Evolutionary conservation across 1,140 invertebrate species (phyloP), one percentile per base, ranked within the genome.

Genomic region (Phymastichus coffea): DNA sequence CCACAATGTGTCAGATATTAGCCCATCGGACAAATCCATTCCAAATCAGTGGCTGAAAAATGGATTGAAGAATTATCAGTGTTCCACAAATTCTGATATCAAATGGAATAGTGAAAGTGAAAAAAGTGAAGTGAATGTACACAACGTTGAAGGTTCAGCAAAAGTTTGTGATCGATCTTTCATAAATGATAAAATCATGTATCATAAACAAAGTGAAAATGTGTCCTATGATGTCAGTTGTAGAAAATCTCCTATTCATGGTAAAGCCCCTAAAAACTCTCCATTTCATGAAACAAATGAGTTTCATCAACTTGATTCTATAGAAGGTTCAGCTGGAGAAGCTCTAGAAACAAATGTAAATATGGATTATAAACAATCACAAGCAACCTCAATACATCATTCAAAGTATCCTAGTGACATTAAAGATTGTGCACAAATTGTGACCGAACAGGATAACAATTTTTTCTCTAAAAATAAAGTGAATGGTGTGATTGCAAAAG

Each of bases 211-310:
- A 8, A 56, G 53, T 53, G 46, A 64, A 47, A 57, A 33, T 54
- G 54, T 61, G 25, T 49, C 53, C 15, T 60, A 52, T 33, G 53
- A 64, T 49, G 25, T 60, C 12, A 64, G 53, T 52, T 61, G 17
- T 46, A 58, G 63, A 59, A 68, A 65, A 55, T 67, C 68, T 44
- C 65, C 68, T 17, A 61, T 68, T 26, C 66, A 65, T 28, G 64
- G 68, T n/a, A 73, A 73, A 44, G 63, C 64, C 12, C 63, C 66
- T 14, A 57, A 63, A 52, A 71, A 66, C 47, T 46, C 56, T 15
- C 65, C 63, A 40, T 70, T 63, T 43, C 43, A 53, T 15, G 59
- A 66, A 23, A 55, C 51, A 23, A 65, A 65, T 28, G 62, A 52
- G 44, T 56, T 61, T 20, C 20, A 51, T 51, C 55, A 61, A n/a